Conservation (phyloP, 1,140 invertebrate species). For the Camponotus pennsylvanicus region DNA sequence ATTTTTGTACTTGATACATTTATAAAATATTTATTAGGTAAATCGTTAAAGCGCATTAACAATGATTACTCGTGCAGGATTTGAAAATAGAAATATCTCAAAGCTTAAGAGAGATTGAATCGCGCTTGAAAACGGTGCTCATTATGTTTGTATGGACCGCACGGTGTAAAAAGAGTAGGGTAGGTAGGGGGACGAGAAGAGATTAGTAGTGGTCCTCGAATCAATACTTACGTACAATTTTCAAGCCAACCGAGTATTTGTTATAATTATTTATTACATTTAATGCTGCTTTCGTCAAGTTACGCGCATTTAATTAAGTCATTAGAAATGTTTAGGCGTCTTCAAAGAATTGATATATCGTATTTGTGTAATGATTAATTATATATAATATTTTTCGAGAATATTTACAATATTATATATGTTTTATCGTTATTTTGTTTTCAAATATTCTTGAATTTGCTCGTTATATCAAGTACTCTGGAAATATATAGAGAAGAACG, state of each 20-base stretch:
- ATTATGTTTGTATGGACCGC: slow-evolving; percentile 41
- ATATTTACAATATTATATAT: background rate
- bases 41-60: background rate
- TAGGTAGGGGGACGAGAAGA: slow-evolving; percentile 40
- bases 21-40: background rate
- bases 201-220: slow-evolving; percentile 50
- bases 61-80: background rate
- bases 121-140: slow-evolving; percentile 11
- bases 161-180: slow-evolving; percentile 27
- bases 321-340: background rate
- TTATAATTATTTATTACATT: slow-evolving; percentile 4
- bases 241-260: slow-evolving; percentile 34
- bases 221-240: slow-evolving; percentile 57
- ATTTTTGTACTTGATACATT: background rate
- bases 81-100: slow-evolving; percentile 2
- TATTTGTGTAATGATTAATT: background rate
- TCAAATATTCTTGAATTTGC: background rate
- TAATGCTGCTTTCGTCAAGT: background rate
- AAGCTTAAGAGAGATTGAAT: slow-evolving; percentile 11
- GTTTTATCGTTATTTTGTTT: background rate
- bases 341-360: background rate
- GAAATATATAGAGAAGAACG: background rate
- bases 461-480: background rate
- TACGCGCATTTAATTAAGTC: slow-evolving; percentile 7
- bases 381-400: background rate